Base-by-base conservation (phyloP, 2,888 invertebrate genomes). In the Alcis repandata region DNA sequence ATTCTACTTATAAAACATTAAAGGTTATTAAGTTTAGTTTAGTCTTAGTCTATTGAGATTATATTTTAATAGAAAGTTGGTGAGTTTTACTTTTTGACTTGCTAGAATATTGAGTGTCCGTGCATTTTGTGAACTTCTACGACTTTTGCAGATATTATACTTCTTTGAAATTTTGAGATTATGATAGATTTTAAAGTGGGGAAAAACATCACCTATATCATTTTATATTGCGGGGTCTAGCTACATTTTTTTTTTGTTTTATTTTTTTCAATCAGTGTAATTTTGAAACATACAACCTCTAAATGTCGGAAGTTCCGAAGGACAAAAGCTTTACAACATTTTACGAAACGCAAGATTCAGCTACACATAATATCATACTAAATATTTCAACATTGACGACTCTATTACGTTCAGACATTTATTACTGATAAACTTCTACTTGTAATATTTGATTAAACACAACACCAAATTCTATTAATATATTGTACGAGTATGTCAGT, bases 31-130 rank as follows among this genome's bases (percentile, higher is more conserved):
- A n/a, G n/a, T n/a, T n/a, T n/a, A n/a, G 9, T 15, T 15, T 40
- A 56, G 54, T 56, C 54, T 54, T 54, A 54, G 20, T 53, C 17
- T 32, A 56, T 43, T 56, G 43, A 56, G 41, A 56, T 53, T 53
- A 15, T 10, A n/a, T 53, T 22, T 13, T 7, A 48, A 51, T 13
- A n/a, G n/a, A n/a, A n/a, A 6, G 52, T 53, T 19, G 19, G 36
- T 53, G 38, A 53, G 19, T 36, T 15, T 27, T 2, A 27, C 20
- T 15, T 33, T 17, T 33, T 17, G 1, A 48, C n/a, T n/a, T 1
- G 15, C 15, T 8, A 7, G 1, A n/a, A 17, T 17, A 7, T 41
- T 41, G 15, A 6, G 4, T 40, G 2, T 15, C 17, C 17, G 3
- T 41, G 15, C 8, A 17, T 41, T 41, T 41, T 27, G n/a, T n/a